These are phyloP conservation scores for Trichopoda pennipes DNA, from an alignment of 2,888 invertebrate species.

Conservation along the genomic window DNA sequence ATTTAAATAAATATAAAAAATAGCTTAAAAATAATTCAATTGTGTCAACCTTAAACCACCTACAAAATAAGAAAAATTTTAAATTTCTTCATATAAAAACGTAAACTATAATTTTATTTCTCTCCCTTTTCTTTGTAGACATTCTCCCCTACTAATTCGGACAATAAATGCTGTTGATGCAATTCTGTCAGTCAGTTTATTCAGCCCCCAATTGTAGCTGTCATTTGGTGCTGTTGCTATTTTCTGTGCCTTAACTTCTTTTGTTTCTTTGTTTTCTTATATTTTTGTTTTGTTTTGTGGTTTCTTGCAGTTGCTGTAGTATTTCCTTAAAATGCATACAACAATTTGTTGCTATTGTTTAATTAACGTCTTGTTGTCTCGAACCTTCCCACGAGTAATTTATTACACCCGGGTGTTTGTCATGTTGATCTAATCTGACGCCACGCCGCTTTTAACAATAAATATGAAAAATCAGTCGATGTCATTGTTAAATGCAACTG, in stretches of 20 bases:
- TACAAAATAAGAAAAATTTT: no score
- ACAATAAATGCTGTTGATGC: constrained; percentile 51
- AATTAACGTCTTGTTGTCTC: constrained; percentile 43
- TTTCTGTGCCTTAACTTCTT: not conserved
- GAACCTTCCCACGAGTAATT: constrained; percentile 69
- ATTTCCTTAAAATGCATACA: constrained; percentile 31
- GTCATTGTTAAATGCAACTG: constrained; percentile 19
- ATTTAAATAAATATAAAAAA: no score
- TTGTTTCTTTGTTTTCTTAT: not conserved
- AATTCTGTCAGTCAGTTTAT: constrained; percentile 38
- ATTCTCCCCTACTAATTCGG: constrained; percentile 7
- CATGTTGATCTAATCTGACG: constrained; percentile 71
- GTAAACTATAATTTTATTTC: no score
- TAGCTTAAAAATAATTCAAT: no score
- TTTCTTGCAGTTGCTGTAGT: constrained; percentile 18
- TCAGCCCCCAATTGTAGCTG: constrained; percentile 59
- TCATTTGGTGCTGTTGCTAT: constrained; percentile 17
- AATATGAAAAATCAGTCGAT: constrained; percentile 8
- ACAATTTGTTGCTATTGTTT: constrained; percentile 47
- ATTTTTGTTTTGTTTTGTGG: constrained; percentile 5
- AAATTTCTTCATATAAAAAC: no score
- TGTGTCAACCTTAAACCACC: no score
- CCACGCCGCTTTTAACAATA: constrained; percentile 64
- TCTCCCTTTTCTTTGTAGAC: not conserved
- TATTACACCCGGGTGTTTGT: constrained; percentile 72